Conservation (phyloP, 2,797 vertebrate species). For the Anableps anableps region DNA sequence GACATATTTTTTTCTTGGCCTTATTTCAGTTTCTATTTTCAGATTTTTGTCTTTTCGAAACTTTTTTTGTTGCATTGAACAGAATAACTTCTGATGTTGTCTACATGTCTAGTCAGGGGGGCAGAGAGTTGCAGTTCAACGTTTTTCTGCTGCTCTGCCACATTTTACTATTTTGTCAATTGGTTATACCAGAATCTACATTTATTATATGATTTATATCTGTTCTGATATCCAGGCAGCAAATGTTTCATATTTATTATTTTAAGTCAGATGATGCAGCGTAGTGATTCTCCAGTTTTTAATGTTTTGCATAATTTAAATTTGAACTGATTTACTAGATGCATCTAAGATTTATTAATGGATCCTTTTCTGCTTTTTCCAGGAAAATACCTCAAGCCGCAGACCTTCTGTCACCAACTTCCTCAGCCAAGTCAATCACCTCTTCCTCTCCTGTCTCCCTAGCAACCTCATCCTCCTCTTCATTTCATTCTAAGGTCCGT, state of each 20-base stretch:
- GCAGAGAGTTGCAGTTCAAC: not conserved
- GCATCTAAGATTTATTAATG: not conserved
- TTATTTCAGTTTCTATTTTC: not conserved
- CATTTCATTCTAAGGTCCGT: constrained; percentile 77
- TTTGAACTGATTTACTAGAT: not conserved
- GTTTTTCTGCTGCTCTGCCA: not conserved
- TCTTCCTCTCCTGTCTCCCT: constrained; percentile 65
- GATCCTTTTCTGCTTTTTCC: constrained; percentile 15
- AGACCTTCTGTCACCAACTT: constrained; percentile 77
- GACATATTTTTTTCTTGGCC: no score
- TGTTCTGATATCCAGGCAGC: not conserved
- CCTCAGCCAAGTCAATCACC: constrained; percentile 70
- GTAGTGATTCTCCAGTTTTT: no score
- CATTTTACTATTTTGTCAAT: not conserved
- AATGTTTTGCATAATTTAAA: no score
- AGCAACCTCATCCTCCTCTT: constrained; percentile 61
- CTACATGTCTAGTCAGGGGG: not conserved
- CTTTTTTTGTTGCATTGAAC: not conserved
- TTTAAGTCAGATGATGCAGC: not conserved
- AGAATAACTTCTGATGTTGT: no score
- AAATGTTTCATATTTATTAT: not conserved
- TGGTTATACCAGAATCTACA: not conserved
- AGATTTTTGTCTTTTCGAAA: not conserved
- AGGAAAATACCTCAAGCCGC: constrained; percentile 93
- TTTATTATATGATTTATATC: not conserved